Percentiles rank a stretch among this genome's conserved stretches.
These are phyloP conservation scores for Phrynocephalus guinanensis DNA, from an alignment of 2,797 vertebrate species.

Conservation along the genomic window DNA sequence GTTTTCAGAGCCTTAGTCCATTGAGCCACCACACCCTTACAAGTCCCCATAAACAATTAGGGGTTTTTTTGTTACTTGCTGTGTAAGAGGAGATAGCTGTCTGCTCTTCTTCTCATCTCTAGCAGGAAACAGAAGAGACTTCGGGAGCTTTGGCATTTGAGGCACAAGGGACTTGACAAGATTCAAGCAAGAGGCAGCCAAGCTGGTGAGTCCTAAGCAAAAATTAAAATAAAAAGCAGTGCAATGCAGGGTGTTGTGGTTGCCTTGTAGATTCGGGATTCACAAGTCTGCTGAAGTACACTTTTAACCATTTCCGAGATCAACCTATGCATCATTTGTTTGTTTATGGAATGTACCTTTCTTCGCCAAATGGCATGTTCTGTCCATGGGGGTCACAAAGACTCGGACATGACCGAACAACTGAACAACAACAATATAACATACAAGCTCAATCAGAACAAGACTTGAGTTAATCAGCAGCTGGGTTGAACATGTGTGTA, in stretches of 20 bases:
- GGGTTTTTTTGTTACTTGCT: constrained; percentile 83
- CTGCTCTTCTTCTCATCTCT: constrained; percentile 92
- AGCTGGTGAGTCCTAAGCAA: constrained; percentile 84
- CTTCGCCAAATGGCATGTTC: too few relatives aligned
- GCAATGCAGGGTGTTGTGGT: not conserved
- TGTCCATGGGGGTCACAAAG: too few relatives aligned
- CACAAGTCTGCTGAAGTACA: not conserved
- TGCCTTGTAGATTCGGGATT: not conserved
- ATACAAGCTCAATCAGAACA: too few relatives aligned
- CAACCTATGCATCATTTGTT: too few relatives aligned
- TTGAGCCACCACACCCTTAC: too few relatives aligned
- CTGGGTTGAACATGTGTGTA: too few relatives aligned
- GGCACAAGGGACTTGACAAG: constrained; percentile 94
- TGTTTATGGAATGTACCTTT: too few relatives aligned
- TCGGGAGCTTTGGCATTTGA: constrained; percentile 98
- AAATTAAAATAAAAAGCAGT: not conserved
- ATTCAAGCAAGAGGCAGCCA: constrained; percentile 92
- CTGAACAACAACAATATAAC: too few relatives aligned
- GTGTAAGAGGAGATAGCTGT: constrained; percentile 81
- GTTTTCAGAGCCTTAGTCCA: too few relatives aligned
- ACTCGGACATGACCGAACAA: too few relatives aligned
- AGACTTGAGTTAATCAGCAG: too few relatives aligned
- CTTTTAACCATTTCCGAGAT: not conserved
- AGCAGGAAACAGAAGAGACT: constrained; percentile 90
- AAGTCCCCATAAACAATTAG: not conserved